These are phyloP conservation scores for Coptodon rendalli DNA, from an alignment of 2,113 vertebrate species.

Conservation along the genomic window DNA sequence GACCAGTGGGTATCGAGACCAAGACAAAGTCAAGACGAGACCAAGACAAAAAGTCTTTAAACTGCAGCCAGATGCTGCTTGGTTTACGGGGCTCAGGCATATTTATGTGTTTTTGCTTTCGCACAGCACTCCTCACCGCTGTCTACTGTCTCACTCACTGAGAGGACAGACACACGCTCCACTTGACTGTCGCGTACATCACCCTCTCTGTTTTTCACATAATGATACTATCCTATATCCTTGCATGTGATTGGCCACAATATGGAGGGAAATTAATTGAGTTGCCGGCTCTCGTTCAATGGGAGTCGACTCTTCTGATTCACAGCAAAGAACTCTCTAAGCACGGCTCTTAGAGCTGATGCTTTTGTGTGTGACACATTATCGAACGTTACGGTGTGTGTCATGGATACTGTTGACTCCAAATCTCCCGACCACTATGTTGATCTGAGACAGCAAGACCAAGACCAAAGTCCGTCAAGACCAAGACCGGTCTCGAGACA, in stretches of 20 bases:
- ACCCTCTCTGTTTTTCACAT: background rate
- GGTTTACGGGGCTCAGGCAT: fast-evolving
- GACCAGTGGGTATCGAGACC: background rate
- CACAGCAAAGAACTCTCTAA: background rate
- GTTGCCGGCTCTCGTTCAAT: background rate
- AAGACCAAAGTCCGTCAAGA: background rate
- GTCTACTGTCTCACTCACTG: background rate
- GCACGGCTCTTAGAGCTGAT: background rate
- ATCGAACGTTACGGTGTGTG: background rate
- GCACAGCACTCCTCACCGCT: background rate
- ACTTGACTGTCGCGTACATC: fast-evolving
- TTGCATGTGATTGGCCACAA: background rate
- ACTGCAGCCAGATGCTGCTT: background rate
- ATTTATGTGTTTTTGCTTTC: background rate
- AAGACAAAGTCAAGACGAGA: background rate
- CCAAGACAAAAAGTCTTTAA: background rate
- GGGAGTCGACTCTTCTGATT: background rate
- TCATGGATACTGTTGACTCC: background rate
- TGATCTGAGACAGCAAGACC: background rate
- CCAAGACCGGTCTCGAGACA: too few relatives aligned
- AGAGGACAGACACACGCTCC: background rate
- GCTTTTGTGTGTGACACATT: too few relatives aligned
- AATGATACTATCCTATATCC: background rate
- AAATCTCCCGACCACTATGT: background rate
- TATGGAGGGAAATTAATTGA: background rate